phyloP scores from a whole-genome alignment of 1,140 invertebrate genomes.

The Atta cephalotes region DNA sequence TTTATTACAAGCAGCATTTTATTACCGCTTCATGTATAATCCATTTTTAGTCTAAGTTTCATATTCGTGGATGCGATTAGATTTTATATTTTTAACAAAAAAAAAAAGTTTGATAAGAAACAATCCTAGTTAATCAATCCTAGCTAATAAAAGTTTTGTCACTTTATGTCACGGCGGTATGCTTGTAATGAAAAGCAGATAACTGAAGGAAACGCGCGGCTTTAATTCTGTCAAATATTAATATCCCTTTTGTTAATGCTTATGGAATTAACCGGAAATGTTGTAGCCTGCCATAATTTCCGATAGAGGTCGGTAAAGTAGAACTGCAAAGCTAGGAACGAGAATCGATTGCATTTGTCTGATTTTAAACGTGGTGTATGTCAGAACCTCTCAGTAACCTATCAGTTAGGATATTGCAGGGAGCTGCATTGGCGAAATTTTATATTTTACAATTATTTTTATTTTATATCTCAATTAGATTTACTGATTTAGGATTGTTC shows the following conservation, averaged over 20 bases:
- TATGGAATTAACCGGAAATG: constrained; percentile 74
- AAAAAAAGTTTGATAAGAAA: constrained; percentile 11
- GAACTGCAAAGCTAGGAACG: background rate
- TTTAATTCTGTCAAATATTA: constrained; percentile 70
- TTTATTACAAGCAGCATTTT: too few species aligned
- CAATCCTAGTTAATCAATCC: background rate
- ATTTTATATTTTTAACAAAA: background rate
- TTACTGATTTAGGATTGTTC: background rate
- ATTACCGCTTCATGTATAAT: too few species aligned
- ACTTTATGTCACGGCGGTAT: background rate
- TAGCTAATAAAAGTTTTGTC: background rate
- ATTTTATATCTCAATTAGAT: constrained; percentile 12
- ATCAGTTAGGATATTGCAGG: constrained; percentile 64
- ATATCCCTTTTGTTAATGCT: constrained; percentile 70
- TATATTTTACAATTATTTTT: background rate
- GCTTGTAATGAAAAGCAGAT: constrained; percentile 27
- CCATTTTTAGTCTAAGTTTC: background rate
- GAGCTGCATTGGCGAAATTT: constrained; percentile 52
- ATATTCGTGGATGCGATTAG: background rate
- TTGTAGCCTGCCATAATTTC: constrained; percentile 69
- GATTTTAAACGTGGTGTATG: constrained; percentile 42
- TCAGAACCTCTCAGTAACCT: constrained; percentile 44
- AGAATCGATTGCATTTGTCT: constrained; percentile 54
- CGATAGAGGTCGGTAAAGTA: constrained; percentile 52
- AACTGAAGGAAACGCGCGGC: constrained; percentile 62